Evolutionary conservation across 1,140 invertebrate genomes (phyloP), one percentile per base, ranked within the genome.

Genomic region (Steinernema feltiae): DNA sequence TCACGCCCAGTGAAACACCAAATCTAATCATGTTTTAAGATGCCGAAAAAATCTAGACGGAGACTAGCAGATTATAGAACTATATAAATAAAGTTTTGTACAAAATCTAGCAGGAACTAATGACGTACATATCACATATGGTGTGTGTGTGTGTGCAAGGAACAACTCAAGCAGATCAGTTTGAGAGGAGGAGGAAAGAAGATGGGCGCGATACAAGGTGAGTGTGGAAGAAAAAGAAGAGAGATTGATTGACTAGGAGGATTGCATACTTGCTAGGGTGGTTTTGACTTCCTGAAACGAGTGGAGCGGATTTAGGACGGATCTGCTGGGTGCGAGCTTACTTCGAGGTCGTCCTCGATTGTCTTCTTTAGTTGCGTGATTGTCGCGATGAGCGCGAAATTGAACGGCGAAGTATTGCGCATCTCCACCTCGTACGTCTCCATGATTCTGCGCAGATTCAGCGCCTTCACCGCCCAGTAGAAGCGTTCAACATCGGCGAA

Each of bases 391-490:
- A 77, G 74, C 27, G 41, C 30, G 48, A 77, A 69, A 71, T 77
- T 76, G 30, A 41, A 31, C 48, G 32, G 29, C 27, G 76, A 32
- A 17, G 70, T 77, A 15, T 74, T 72, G n/a, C 53, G 53, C 12
- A 74, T n/a, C 71, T 79, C 77, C 24, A 18, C 24, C 17, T 32
- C 32, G 48, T 78, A 78, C 1, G 15, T 17, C 24, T 78, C 32
- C 76, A 73, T 31, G 32, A 78, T 78, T 7, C 73, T 3, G 24
- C 24, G 29, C 29, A 80, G 72, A 72, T 80, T 80, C 1, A 76
- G 32, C 1, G 41, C 18, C 30, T 80, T 80, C 21, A 80, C 78
- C 27, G 77, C 73, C 78, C 78, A 80, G 73, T 80, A 80, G 78
- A 80, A 80, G 30, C 70, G 32, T 32, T 80, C 73, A 29, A 80